Conservation (phyloP, 2,113 vertebrate species). For the Corapipo altera region DNA sequence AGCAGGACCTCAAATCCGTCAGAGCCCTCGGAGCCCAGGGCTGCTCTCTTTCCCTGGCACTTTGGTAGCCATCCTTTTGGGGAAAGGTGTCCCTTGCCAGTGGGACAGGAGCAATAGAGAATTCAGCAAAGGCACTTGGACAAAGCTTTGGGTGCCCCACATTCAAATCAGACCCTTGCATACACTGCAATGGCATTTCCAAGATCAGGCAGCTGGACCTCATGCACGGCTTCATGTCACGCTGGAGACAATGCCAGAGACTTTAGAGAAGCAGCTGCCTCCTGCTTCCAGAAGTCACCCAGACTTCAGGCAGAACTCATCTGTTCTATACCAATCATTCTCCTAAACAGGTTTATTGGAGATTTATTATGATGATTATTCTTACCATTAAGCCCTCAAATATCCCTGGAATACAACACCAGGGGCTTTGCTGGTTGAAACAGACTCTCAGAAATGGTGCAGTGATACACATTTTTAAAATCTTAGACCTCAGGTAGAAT, state of each 20-base stretch:
- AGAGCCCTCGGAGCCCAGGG: neutral
- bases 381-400: neutral
- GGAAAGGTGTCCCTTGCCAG: neutral
- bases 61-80: neutral
- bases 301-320: neutral
- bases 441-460: neutral
- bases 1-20: neutral
- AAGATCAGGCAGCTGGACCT: neutral
- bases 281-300: neutral
- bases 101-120: neutral
- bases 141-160: neutral
- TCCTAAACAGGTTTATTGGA: neutral
- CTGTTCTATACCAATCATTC: neutral
- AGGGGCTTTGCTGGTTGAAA: neutral
- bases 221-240: neutral
- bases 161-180: neutral
- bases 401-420: neutral
- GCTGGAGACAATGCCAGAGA: neutral
- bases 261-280: conserved; percentile 9
- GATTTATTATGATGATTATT: neutral
- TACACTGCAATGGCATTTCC: neutral
- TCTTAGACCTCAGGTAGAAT: neutral
- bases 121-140: neutral
- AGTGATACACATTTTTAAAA: neutral
- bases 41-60: neutral